Evolutionary conservation across 2,888 invertebrate genomes (phyloP).

Genomic region (Heliconius hortense): DNA sequence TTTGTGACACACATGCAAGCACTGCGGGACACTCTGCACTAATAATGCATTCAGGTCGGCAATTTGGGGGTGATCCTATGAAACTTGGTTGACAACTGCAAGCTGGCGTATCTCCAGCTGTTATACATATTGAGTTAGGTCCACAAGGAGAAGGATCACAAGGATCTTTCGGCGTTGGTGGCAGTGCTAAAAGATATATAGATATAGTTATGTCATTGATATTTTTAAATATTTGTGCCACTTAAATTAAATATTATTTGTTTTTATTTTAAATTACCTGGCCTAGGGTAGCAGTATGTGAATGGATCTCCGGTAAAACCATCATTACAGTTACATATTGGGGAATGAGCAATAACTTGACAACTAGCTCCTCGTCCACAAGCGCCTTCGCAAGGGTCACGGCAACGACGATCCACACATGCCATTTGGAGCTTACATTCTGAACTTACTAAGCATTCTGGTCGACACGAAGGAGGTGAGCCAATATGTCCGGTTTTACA

Average conservation of each 20-base stretch:
- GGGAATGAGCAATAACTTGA: constrained; percentile 88
- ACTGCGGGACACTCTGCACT: constrained; percentile 86
- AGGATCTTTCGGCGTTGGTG: constrained; percentile 69
- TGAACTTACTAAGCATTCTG: constrained; percentile 88
- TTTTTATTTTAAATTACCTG: constrained; percentile 67
- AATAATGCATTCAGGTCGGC: constrained; percentile 86
- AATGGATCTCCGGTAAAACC: constrained; percentile 88
- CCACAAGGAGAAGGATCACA: constrained; percentile 87
- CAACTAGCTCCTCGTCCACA: constrained; percentile 88
- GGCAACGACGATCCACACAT: constrained; percentile 87
- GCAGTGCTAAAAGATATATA: constrained; percentile 48
- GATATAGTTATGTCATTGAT: background rate
- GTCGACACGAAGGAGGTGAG: constrained; percentile 87
- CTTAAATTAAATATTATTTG: background rate
- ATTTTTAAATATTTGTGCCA: background rate
- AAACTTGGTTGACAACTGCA: constrained; percentile 84
- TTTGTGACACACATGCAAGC: constrained; percentile 84
- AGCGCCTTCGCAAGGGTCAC: constrained; percentile 88
- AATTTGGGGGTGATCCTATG: constrained; percentile 85
- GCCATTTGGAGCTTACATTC: constrained; percentile 86
- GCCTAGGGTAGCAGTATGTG: constrained; percentile 81
- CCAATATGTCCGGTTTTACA: constrained; percentile 88
- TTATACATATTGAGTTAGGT: constrained; percentile 84
- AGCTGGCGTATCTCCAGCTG: constrained; percentile 82
- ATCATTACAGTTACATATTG: constrained; percentile 87